A percentile compares a stretch with the other conserved stretches of the same genome.
Evolutionary conservation across 2,113 vertebrate species (phyloP).

Genomic region (Camarhynchus parvulus): DNA sequence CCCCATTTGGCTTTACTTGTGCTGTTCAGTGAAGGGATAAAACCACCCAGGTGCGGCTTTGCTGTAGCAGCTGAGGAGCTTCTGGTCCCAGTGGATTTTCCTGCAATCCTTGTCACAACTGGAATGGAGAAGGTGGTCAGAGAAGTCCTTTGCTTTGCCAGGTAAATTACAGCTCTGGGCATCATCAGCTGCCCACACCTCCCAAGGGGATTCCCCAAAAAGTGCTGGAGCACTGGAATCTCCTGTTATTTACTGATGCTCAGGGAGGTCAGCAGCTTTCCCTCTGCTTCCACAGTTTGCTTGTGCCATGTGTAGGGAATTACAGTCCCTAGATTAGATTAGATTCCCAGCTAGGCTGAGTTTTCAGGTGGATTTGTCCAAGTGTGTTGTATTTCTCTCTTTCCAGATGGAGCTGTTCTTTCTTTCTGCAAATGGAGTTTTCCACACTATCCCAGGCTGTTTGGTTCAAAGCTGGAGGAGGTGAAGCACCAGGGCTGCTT

Average conservation of each 20-base stretch:
- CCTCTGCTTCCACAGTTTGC: background rate
- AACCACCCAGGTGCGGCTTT: background rate
- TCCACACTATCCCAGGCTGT: background rate
- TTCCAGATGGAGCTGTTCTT: background rate
- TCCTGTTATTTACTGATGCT: background rate
- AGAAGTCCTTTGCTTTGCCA: background rate
- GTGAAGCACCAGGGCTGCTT: background rate
- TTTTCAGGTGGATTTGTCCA: background rate
- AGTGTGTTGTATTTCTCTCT: background rate
- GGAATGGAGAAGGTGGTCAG: background rate
- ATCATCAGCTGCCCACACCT: background rate
- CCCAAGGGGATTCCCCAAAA: rapidly evolving
- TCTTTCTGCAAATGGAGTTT: background rate
- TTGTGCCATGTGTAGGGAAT: background rate
- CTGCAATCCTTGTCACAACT: background rate
- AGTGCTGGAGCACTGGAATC: background rate
- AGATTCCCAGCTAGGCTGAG: background rate
- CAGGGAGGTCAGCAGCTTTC: background rate
- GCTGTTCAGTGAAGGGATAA: background rate
- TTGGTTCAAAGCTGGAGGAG: background rate
- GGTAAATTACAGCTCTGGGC: background rate
- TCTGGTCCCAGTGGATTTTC: background rate
- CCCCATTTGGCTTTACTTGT: background rate
- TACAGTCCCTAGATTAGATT: background rate
- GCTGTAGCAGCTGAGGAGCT: background rate